Base-by-base conservation (phyloP, 2,113 vertebrate species). In the Pedionomus torquatus region DNA sequence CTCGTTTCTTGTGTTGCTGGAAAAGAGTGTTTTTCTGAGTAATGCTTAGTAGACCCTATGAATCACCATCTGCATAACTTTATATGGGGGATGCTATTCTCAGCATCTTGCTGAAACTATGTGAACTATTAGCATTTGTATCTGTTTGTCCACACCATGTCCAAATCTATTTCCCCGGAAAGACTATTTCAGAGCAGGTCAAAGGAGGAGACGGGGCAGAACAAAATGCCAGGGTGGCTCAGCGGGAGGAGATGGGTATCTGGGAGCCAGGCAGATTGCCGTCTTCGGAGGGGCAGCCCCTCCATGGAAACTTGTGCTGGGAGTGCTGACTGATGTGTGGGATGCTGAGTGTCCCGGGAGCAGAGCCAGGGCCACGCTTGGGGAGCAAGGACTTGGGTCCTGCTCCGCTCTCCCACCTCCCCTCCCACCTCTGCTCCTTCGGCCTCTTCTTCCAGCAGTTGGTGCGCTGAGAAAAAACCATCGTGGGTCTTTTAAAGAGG, bases 31-130 rank as follows among this genome's bases (percentile, higher is more conserved):
- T 96, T 91, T 88, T 93, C 94, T 93, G 90, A 94, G 88, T 90
- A 93, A 93, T 93, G 74, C 69, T 87, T 87, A 9, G 74, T 87
- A 89, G 92, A 79, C 57, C 79, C 68, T 89, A 24, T 95, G 97
- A 97, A 96, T 96, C 97, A 97, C 91, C 96, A 93, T 89, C 92
- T 80, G 92, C 96, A 89, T 92, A 95, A 95, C 96, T 95, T 97
- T 95, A 71, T 94, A 93, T 85, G 96, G 95, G 95, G 96, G 83
- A 84, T 95, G 94, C 92, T 97, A 82, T 97, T 97, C 94, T 95
- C 94, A 95, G 92, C 86, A 23, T 84, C 46, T 89, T 44, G 1
- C 72, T 52, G 84, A 57, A 93, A 86, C 65, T 89, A 37, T 84
- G 88, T 85, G 79, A 95, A 94, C 94, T 84, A 89, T 82, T 78